phyloP scores from a whole-genome alignment of 2,797 vertebrate species.

The Cossypha dichroa region DNA sequence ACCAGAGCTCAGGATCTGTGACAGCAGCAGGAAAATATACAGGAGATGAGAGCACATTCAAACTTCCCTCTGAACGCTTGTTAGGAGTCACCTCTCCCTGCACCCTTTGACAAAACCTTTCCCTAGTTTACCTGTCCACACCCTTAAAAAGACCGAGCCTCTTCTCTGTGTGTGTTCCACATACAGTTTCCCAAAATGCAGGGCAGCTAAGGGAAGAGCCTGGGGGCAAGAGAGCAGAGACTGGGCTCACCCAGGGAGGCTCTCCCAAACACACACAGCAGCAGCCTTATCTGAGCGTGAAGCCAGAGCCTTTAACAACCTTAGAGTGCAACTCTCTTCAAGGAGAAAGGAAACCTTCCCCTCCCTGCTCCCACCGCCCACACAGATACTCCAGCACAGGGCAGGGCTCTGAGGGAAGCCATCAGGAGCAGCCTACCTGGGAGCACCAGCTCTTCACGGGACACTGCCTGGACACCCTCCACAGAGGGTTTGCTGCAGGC shows the following conservation, averaged over 20 bases:
- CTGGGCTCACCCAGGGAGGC: accelerated
- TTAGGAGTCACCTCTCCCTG: background rate
- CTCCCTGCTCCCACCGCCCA: background rate
- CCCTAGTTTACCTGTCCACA: accelerated
- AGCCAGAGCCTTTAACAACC: background rate
- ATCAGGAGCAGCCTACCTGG: background rate
- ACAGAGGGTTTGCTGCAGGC: accelerated
- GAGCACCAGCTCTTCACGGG: accelerated
- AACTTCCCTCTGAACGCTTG: background rate
- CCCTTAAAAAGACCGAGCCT: background rate
- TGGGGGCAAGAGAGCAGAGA: accelerated
- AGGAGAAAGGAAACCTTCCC: background rate
- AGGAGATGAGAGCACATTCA: background rate
- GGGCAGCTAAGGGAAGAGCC: accelerated
- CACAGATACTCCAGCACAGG: accelerated
- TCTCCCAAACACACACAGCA: background rate
- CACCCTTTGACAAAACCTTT: background rate
- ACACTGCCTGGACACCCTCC: accelerated
- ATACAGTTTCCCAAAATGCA: accelerated
- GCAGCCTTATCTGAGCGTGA: accelerated
- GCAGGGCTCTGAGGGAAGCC: accelerated
- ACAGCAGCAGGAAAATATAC: background rate
- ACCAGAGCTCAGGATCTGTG: background rate
- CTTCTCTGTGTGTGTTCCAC: accelerated
- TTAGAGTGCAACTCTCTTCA: background rate